Evolutionary conservation across 2,888 invertebrate genomes (phyloP).

Genomic region (Apotomis betuletana): DNA sequence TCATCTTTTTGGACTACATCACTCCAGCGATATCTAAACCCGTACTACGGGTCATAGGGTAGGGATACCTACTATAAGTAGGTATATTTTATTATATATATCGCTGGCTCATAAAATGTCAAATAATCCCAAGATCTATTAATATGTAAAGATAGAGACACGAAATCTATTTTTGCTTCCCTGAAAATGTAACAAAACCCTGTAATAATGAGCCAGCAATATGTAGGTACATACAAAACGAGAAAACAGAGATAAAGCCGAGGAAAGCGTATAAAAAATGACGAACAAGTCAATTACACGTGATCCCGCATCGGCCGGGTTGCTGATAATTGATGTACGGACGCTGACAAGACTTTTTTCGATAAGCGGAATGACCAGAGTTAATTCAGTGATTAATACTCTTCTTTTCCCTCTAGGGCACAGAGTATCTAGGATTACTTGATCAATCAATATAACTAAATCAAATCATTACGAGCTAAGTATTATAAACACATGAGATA

Average conservation of each 20-base stretch:
- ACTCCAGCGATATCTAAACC: too few relatives aligned
- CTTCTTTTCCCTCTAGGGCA: constrained; percentile 49
- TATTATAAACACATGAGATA: too few relatives aligned
- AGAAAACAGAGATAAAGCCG: constrained; percentile 42
- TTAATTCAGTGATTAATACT: constrained; percentile 64
- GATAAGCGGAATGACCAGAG: constrained; percentile 61
- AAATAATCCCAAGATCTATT: too few relatives aligned
- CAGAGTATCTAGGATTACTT: constrained; percentile 44
- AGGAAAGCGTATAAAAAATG: constrained; percentile 52
- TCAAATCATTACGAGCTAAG: background rate
- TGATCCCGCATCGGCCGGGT: constrained; percentile 56
- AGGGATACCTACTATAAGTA: too few relatives aligned
- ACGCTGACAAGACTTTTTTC: constrained; percentile 66
- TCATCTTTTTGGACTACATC: too few relatives aligned
- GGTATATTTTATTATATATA: too few relatives aligned
- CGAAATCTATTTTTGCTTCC: too few relatives aligned
- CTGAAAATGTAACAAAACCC: too few relatives aligned
- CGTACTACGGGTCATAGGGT: too few relatives aligned
- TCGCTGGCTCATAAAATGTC: too few relatives aligned
- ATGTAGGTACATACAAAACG: background rate
- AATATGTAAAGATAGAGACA: too few relatives aligned
- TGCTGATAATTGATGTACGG: constrained; percentile 64
- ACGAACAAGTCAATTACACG: constrained; percentile 64
- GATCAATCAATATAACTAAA: constrained; percentile 7
- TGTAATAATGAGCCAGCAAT: background rate